These are phyloP conservation scores for Hydrolagus colliei DNA, from an alignment of 2,797 vertebrate species.

Conservation along the genomic window DNA sequence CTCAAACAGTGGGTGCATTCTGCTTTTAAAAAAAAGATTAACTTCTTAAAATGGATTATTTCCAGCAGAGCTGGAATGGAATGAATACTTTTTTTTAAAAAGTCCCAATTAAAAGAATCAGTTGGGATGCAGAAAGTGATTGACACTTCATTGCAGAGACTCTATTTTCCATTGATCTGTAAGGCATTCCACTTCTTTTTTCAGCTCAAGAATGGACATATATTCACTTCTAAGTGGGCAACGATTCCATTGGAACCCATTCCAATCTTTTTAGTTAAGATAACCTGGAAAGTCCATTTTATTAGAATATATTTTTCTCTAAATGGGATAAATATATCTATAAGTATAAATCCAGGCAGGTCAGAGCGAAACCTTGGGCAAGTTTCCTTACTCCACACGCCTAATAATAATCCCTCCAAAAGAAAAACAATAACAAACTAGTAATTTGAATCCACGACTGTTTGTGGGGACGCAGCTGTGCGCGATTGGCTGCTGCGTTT, in stretches of 20 bases:
- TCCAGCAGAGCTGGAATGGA: neutral
- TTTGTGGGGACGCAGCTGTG: too few species aligned
- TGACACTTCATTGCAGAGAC: neutral
- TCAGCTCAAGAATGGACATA: neutral
- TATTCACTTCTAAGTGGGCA: neutral
- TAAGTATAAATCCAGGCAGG: too few species aligned
- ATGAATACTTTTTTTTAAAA: neutral
- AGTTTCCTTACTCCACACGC: too few species aligned
- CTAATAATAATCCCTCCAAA: too few species aligned
- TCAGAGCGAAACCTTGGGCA: too few species aligned
- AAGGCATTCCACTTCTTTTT: neutral
- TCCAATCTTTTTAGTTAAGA: neutral
- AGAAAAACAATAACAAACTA: too few species aligned
- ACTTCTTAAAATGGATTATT: neutral
- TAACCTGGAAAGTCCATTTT: neutral
- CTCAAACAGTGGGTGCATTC: too few species aligned
- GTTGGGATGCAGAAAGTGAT: neutral
- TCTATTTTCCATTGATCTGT: neutral
- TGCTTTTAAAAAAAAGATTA: neutral
- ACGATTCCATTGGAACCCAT: neutral
- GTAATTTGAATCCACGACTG: too few species aligned
- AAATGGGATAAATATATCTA: neutral
- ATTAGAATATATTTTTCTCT: neutral
- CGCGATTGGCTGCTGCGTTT: too few species aligned
- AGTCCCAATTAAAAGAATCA: too few species aligned